Evolutionary conservation across 2,113 vertebrate genomes (phyloP).

Genomic region (Cricetomys ansorgei): DNA sequence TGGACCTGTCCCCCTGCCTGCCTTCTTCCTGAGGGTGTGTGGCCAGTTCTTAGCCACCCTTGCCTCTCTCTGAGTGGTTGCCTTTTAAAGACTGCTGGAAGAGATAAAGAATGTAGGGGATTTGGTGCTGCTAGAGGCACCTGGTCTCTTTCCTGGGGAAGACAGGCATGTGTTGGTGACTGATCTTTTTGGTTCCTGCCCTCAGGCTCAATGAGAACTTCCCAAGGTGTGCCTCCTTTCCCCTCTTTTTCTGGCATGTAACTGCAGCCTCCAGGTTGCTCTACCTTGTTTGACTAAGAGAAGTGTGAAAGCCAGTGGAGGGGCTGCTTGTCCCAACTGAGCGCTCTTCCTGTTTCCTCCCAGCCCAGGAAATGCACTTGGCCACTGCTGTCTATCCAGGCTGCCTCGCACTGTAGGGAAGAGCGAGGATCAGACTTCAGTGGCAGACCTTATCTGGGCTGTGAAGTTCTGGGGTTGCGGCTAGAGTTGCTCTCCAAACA

Average conservation of each 20-base stretch:
- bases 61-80: constrained; percentile 53
- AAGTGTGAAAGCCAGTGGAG: neutral
- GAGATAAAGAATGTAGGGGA: neutral
- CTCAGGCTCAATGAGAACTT: neutral
- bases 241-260: neutral
- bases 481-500: constrained; percentile 66
- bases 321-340: neutral
- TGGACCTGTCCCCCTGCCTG: neutral
- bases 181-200: constrained; percentile 30
- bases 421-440: constrained; percentile 35
- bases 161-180: neutral
- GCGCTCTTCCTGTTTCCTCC: neutral
- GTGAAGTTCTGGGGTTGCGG: neutral
- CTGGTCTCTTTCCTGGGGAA: neutral
- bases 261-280: neutral
- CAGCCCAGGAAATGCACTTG: neutral
- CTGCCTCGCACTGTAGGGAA: neutral
- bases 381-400: neutral
- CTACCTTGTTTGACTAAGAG: neutral
- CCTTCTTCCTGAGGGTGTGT: neutral
- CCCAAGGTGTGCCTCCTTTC: neutral
- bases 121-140: neutral
- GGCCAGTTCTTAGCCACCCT: neutral
- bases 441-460: neutral
- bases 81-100: constrained; percentile 50